Evolutionary conservation across 2,888 invertebrate species (phyloP).

Genomic region (Cyclophora albipunctata): DNA sequence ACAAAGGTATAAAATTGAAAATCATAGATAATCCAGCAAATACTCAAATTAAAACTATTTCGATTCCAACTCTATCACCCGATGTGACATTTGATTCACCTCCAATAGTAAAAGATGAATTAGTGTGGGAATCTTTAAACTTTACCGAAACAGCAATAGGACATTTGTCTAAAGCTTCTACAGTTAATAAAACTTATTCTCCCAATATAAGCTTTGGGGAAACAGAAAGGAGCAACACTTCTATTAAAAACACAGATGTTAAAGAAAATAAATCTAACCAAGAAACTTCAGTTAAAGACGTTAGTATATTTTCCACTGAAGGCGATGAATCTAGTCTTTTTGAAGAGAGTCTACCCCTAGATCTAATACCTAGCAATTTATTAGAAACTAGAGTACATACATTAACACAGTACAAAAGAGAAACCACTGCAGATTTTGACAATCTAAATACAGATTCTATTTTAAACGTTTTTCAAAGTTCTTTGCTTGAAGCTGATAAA

Average conservation of each 20-base stretch:
- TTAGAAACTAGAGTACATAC: slow-evolving; percentile 43
- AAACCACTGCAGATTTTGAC: slow-evolving; percentile 23
- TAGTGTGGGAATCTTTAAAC: slow-evolving; percentile 57
- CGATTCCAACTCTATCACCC: neutral
- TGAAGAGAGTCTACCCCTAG: slow-evolving; percentile 73
- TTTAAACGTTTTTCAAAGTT: slow-evolving; percentile 47
- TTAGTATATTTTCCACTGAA: slow-evolving; percentile 63
- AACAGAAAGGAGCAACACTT: slow-evolving; percentile 21
- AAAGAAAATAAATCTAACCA: slow-evolving; percentile 19
- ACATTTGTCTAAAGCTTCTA: slow-evolving; percentile 42
- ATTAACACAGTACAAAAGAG: slow-evolving; percentile 16
- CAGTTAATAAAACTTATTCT: slow-evolving; percentile 39
- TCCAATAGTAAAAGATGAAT: slow-evolving; percentile 32
- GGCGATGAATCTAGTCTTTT: slow-evolving; percentile 73
- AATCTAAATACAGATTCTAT: slow-evolving; percentile 42
- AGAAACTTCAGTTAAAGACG: slow-evolving; percentile 39
- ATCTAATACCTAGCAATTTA: slow-evolving; percentile 64
- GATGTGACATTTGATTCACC: slow-evolving; percentile 4
- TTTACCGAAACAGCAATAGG: slow-evolving; percentile 45
- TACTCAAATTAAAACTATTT: slow-evolving; percentile 9
- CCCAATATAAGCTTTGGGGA: slow-evolving; percentile 57
- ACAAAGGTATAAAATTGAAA: too few species aligned
- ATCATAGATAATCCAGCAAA: neutral
- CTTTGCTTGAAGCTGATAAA: slow-evolving; percentile 38
- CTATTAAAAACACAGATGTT: slow-evolving; percentile 3